These are phyloP conservation scores for Phalacrocorax aristotelis DNA, from an alignment of 2,113 vertebrate species.

Conservation along the genomic window DNA sequence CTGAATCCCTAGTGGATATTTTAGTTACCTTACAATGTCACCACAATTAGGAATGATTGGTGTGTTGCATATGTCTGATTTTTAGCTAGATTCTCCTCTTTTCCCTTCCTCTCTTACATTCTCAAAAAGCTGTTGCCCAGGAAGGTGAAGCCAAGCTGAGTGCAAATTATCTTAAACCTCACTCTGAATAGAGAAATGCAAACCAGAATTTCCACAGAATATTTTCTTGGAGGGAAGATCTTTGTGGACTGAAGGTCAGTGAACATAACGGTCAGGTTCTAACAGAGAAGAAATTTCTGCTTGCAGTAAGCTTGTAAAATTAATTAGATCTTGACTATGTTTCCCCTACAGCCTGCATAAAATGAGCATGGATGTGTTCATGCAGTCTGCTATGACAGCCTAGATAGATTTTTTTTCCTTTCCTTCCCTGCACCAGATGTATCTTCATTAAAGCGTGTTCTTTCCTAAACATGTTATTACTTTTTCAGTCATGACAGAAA, in stretches of 20 bases:
- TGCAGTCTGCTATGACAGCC: neutral
- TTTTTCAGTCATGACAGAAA: conserved; percentile 42
- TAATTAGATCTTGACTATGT: neutral
- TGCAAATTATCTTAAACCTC: neutral
- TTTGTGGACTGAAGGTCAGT: neutral
- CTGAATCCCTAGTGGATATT: neutral
- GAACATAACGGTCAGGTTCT: neutral
- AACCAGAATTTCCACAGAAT: neutral
- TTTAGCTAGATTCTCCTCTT: neutral
- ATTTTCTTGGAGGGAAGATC: neutral
- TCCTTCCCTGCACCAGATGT: neutral
- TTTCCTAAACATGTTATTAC: conserved; percentile 45
- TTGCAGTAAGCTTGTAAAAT: neutral
- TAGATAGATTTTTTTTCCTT: neutral
- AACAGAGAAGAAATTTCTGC: neutral
- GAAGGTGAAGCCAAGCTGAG: neutral
- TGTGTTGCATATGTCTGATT: neutral
- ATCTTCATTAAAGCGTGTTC: conserved; percentile 23
- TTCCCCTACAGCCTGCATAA: neutral
- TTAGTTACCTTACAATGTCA: neutral
- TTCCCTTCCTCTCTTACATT: neutral
- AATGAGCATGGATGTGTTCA: neutral
- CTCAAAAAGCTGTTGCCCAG: neutral
- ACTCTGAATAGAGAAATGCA: neutral
- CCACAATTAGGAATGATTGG: accelerated